Conservation (phyloP, 92 coral and sea anemone genomes). For the Palythoa grandiflora region DNA sequence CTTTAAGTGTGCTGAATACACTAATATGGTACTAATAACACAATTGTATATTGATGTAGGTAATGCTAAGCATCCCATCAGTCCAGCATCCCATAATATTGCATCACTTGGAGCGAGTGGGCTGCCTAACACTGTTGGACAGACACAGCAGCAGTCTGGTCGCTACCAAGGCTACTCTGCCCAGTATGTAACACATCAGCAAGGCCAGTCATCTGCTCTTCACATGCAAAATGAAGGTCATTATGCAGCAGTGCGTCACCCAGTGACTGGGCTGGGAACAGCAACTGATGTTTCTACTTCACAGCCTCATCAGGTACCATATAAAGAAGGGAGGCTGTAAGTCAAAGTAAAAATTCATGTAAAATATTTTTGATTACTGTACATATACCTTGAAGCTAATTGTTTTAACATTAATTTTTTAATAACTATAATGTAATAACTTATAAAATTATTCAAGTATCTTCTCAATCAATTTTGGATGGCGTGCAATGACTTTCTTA, state of each 20-base stretch:
- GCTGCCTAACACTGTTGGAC: constrained; percentile 13
- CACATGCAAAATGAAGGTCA: constrained; percentile 17
- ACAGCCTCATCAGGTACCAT: constrained; percentile 8
- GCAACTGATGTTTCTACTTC: neutral
- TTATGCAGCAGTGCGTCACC: constrained; percentile 19
- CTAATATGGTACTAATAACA: no score
- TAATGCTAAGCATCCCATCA: constrained; percentile 10
- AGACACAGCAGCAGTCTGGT: constrained; percentile 56
- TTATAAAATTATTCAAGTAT: no score
- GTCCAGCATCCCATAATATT: constrained; percentile 24
- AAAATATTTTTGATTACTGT: no score
- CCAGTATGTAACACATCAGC: neutral
- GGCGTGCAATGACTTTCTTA: no score
- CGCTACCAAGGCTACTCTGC: constrained; percentile 63
- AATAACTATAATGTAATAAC: no score
- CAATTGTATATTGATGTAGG: neutral
- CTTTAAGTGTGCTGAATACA: no score
- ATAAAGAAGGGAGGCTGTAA: neutral
- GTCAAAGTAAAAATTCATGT: no score
- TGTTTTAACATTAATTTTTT: no score
- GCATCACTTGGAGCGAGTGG: constrained; percentile 24
- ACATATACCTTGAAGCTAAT: no score
- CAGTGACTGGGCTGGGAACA: neutral
- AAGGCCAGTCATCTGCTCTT: constrained; percentile 6
- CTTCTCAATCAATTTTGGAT: no score